These are phyloP conservation scores for Oreochromis mossambicus DNA, from an alignment of 2,797 vertebrate species.

Conservation along the genomic window DNA sequence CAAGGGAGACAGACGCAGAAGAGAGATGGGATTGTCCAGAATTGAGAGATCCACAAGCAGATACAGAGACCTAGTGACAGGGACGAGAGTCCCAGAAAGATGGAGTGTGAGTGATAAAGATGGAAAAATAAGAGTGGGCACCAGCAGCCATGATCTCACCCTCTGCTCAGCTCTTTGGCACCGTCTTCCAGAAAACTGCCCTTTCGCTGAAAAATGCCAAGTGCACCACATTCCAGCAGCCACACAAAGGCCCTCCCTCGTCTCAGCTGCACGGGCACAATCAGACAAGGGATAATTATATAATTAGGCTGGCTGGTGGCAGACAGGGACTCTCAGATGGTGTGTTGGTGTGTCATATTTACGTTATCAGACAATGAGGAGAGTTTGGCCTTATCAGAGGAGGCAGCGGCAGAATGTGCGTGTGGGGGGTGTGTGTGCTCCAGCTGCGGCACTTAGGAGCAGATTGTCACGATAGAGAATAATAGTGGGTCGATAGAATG, in stretches of 20 bases:
- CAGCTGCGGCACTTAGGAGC: conserved; percentile 48
- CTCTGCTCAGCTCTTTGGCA: conserved; percentile 62
- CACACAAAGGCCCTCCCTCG: conserved; percentile 72
- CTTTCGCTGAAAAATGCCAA: conserved; percentile 82
- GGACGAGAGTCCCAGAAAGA: conserved; percentile 5
- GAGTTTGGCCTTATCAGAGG: conserved; percentile 44
- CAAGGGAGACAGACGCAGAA: background rate
- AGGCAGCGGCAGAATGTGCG: conserved; percentile 37
- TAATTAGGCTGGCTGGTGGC: conserved; percentile 64
- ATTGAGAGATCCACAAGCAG: conserved; percentile 20
- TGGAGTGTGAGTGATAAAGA: conserved; percentile 14
- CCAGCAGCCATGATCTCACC: conserved; percentile 74
- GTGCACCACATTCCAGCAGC: conserved; percentile 72
- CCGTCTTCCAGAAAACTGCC: conserved; percentile 73
- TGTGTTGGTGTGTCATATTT: conserved; percentile 63
- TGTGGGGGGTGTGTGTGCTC: background rate
- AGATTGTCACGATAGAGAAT: conserved; percentile 52
- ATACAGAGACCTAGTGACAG: conserved; percentile 14
- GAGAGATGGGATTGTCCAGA: conserved; percentile 34
- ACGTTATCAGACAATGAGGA: conserved; percentile 60
- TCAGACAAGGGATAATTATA: conserved; percentile 77
- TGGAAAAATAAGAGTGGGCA: conserved; percentile 66
- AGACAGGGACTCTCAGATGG: conserved; percentile 57
- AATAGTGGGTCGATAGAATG: conserved; percentile 30
- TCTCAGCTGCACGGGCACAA: conserved; percentile 64